phyloP scores from a whole-genome alignment of 1,140 invertebrate species.

The Drosophila willistoni region DNA sequence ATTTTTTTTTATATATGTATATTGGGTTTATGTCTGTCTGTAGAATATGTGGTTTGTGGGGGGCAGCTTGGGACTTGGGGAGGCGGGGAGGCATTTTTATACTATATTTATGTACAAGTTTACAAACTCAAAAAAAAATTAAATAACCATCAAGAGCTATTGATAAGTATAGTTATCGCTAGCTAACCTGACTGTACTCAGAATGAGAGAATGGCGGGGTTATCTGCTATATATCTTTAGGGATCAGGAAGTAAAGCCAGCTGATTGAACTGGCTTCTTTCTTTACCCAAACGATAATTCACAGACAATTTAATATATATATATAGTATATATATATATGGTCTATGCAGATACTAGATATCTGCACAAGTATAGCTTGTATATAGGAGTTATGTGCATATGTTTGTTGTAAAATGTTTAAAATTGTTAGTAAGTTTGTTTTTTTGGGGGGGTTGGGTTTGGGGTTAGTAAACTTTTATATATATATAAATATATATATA shows the following conservation, averaged over 20 bases:
- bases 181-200: constrained; percentile 48
- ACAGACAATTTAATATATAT: constrained; percentile 15
- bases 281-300: not conserved
- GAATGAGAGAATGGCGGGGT: constrained; percentile 22
- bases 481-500: constrained; percentile 28
- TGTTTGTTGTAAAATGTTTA: constrained; percentile 42
- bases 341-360: constrained; percentile 30
- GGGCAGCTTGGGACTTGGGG: constrained; percentile 17
- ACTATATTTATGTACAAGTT: constrained; percentile 68
- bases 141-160: constrained; percentile 33
- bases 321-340: constrained; percentile 24
- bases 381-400: constrained; percentile 55
- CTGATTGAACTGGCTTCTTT: not conserved
- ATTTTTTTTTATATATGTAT: constrained; percentile 15
- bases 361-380: constrained; percentile 36
- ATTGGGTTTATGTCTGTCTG: constrained; percentile 38
- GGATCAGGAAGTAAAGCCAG: not conserved
- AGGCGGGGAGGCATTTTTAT: constrained; percentile 10
- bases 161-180: constrained; percentile 45
- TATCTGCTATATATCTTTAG: not conserved
- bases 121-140: constrained; percentile 66
- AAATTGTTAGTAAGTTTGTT: constrained; percentile 45
- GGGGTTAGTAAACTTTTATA: constrained; percentile 59
- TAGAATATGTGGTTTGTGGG: constrained; percentile 35
- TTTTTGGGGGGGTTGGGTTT: no score